Evolutionary conservation across 2,797 vertebrate genomes (phyloP).

Genomic region (Phrynocephalus guinanensis): DNA sequence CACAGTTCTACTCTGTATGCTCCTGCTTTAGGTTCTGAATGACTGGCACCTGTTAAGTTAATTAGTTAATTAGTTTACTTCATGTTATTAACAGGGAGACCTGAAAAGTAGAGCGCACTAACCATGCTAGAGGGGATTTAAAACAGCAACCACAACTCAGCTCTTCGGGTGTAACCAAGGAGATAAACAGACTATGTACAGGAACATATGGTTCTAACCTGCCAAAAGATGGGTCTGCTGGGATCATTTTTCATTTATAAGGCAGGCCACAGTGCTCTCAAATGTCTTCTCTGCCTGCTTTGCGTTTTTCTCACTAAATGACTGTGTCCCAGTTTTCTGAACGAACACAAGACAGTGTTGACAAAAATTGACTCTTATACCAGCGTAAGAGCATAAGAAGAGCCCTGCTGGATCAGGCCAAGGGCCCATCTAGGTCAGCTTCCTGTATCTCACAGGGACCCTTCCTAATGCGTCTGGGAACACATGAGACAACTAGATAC

Average conservation of each 20-base stretch:
- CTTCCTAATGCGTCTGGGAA: too few relatives aligned
- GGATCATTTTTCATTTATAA: slow-evolving; percentile 61
- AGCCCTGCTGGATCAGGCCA: too few relatives aligned
- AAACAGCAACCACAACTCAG: background rate
- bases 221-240: slow-evolving; percentile 59
- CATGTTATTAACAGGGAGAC: slow-evolving; percentile 66
- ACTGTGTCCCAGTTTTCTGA: slow-evolving; percentile 47
- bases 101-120: slow-evolving; percentile 57
- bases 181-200: slow-evolving; percentile 58
- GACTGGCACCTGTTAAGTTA: slow-evolving; percentile 69
- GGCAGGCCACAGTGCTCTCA: slow-evolving; percentile 52
- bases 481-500: too few relatives aligned
- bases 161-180: slow-evolving; percentile 63
- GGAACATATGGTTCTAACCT: slow-evolving; percentile 68
- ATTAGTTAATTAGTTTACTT: slow-evolving; percentile 71
- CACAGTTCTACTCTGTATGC: slow-evolving; percentile 54
- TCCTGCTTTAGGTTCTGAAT: slow-evolving; percentile 61
- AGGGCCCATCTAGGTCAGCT: too few relatives aligned
- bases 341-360: background rate
- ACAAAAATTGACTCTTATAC: slow-evolving; percentile 32
- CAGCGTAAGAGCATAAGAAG: background rate
- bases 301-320: slow-evolving; percentile 57
- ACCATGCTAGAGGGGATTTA: slow-evolving; percentile 60
- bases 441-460: too few relatives aligned
- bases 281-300: slow-evolving; percentile 58